Conservation (phyloP, 2,113 vertebrate species). For the Cochlearius cochlearius region DNA sequence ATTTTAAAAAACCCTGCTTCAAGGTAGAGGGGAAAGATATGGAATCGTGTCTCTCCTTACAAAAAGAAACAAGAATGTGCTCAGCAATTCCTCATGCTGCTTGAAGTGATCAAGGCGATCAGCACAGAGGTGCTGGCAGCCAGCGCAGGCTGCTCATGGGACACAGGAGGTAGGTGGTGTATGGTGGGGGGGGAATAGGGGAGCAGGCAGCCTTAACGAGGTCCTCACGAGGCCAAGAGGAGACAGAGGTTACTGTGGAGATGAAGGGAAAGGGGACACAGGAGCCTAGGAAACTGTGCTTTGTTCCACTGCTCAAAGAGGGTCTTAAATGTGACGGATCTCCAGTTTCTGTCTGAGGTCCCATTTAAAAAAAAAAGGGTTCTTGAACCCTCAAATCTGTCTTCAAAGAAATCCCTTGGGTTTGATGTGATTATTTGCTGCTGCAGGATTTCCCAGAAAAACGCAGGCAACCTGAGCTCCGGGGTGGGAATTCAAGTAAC, state of each 20-base stretch:
- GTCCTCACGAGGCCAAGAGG: neutral
- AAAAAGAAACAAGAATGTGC: neutral
- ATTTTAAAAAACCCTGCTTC: neutral
- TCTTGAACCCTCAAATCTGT: neutral
- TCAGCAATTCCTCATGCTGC: neutral
- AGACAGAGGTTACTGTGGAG: neutral
- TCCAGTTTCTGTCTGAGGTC: neutral
- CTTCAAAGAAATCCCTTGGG: neutral
- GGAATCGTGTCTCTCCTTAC: neutral
- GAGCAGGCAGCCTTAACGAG: neutral
- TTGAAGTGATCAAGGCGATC: neutral
- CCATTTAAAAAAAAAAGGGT: neutral
- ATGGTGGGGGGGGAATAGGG: fast-evolving
- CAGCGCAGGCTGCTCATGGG: neutral
- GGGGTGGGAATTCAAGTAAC: neutral
- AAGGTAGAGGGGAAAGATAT: neutral
- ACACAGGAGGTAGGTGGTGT: neutral
- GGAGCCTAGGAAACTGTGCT: neutral
- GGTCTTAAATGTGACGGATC: neutral
- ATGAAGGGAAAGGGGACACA: neutral
- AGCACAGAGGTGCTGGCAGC: neutral
- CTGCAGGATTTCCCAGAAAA: conserved; percentile 14
- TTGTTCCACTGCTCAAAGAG: neutral
- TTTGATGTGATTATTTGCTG: conserved; percentile 13
- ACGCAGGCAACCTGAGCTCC: neutral